Evolutionary conservation across 1,140 invertebrate species (phyloP).

Genomic region (Lamellibrachia luymesi): DNA sequence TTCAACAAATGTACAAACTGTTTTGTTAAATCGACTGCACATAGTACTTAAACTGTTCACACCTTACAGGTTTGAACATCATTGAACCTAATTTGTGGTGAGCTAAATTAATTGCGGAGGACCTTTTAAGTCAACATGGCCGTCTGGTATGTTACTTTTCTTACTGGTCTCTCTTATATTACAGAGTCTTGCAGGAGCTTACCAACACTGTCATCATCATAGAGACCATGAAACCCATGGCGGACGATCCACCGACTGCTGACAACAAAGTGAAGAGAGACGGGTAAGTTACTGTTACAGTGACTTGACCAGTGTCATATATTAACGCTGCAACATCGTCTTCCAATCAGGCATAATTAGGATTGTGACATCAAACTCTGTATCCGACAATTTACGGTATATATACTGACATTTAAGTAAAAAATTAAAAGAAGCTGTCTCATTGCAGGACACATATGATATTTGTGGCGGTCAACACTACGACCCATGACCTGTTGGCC

Average conservation of each 20-base stretch:
- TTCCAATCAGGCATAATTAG: not conserved
- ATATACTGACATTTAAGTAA: conserved; percentile 10
- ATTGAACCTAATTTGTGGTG: too few relatives aligned
- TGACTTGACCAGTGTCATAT: not conserved
- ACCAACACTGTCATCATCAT: conserved; percentile 50
- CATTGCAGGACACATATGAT: conserved; percentile 70
- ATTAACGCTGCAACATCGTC: not conserved
- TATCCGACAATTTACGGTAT: conserved; percentile 62
- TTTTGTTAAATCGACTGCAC: too few relatives aligned
- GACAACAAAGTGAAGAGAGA: not conserved
- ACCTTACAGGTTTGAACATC: too few relatives aligned
- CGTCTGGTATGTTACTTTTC: not conserved
- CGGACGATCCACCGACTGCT: not conserved
- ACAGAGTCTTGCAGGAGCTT: conserved; percentile 69
- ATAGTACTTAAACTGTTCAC: too few relatives aligned
- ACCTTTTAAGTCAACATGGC: too few relatives aligned
- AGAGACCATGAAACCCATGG: conserved; percentile 36
- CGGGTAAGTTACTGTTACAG: not conserved
- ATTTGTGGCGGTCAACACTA: conserved; percentile 82
- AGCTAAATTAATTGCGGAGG: too few relatives aligned
- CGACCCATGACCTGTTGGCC: conserved; percentile 71
- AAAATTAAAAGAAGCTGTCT: not conserved
- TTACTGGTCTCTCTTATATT: conserved; percentile 6
- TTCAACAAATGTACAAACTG: too few relatives aligned
- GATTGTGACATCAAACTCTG: conserved; percentile 36